Evolutionary conservation across 2,888 invertebrate genomes (phyloP), one percentile per base, ranked within the genome.

Genomic region (Synergus umbraculus): DNA sequence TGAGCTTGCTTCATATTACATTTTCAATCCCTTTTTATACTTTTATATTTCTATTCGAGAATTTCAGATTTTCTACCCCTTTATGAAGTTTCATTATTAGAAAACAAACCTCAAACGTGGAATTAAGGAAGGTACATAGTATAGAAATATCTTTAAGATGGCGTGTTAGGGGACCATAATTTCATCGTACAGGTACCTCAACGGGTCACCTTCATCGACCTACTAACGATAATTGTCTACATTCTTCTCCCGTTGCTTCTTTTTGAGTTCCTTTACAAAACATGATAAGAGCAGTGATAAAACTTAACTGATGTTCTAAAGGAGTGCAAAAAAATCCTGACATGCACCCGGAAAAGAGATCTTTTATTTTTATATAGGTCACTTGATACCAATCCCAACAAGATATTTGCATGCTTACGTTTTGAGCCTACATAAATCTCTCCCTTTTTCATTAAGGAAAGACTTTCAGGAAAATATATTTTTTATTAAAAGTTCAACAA

Each of bases 171-270:
- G 77, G 83, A 79, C 88, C 84, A 89, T 89, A 89, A 89, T 89
- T 89, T 85, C 82, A 78, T 29, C 29, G 79, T 64, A 73, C 81
- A 82, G 44, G 65, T 76, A 76, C 77, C 60, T 73, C 76, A 44
- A 77, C 83, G 84, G 88, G 89, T 89, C 89, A 89, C 89, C 89
- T 89, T 89, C 85, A 79, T 85, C 87, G 89, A 89, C 89, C 89
- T 54, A 54, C 86, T 86, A 83, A 54, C 83, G 86, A 85, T 86
- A 86, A 86, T 86, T 85, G 84, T 82, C 84, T 78, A 43, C 81
- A 81, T 80, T 83, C 80, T 76, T 60, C 54, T 66, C 3, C 7
- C 49, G 18, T 58, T 66, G 65, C 64, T 49, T 77, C 15, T 67
- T 78, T 78, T 66, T 66, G 41, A 18, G n/a, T 66, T 64, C 29